phyloP scores from a whole-genome alignment of 2,113 vertebrate species.

The Oceanodroma tethys region DNA sequence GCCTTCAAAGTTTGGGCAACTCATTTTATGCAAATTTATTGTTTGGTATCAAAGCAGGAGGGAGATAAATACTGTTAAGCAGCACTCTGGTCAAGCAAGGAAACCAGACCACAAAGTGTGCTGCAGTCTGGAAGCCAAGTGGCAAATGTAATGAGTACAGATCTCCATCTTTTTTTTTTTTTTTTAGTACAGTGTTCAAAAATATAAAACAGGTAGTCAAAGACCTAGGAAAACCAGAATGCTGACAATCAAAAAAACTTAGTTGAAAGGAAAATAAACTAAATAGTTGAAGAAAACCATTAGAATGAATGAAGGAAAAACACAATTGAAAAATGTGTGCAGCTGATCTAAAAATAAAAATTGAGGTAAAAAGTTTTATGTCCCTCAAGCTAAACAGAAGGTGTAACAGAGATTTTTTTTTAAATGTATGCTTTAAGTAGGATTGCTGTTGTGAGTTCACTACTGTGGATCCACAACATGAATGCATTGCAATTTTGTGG shows the following conservation, averaged over 20 bases:
- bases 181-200: background rate
- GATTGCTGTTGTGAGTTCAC: background rate
- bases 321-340: background rate
- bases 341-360: background rate
- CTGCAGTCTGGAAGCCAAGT: background rate
- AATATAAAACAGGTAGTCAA: background rate
- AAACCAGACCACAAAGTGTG: background rate
- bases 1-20: background rate
- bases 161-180: background rate
- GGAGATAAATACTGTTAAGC: background rate
- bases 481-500: background rate
- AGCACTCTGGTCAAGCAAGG: background rate
- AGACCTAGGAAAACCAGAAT: background rate
- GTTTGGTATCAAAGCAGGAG: background rate
- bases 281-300: background rate
- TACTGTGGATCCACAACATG: background rate
- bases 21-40: background rate
- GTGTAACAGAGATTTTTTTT: background rate
- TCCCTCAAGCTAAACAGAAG: background rate
- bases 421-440: background rate
- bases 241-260: background rate
- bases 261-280: background rate
- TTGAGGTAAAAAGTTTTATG: background rate
- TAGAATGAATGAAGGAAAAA: background rate
- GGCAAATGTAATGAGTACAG: background rate